Evolutionary conservation across 2,113 vertebrate genomes (phyloP), one percentile per base, ranked within the genome.

Genomic region (Prolemur simus): DNA sequence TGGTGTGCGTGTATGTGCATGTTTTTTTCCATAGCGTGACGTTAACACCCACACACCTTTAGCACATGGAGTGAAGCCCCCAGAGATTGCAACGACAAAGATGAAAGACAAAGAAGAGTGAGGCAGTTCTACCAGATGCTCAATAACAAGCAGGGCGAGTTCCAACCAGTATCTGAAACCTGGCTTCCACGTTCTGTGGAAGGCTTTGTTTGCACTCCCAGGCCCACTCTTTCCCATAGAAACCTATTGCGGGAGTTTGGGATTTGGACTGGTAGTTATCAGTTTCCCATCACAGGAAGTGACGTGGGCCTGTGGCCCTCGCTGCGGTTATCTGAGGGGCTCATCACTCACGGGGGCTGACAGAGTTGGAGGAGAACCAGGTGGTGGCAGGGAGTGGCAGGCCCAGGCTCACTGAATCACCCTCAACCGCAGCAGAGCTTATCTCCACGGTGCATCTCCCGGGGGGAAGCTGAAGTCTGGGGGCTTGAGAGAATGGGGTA

Each of bases 241-340:
- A 68, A 88, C 21, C 45, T 20, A 1, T 0, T 0, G 9, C 0
- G 0, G 23, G 29, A 87, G 29, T 18, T 60, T 37, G 60, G 78
- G 92, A 89, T 68, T 18, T 13, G n/a, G 63, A 42, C 37, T 47
- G 3, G 3, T 6, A 68, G 73, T 77, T 76, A 39, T 29, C 84
- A 17, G 80, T 34, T 39, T 69, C 47, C 5, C 39, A 6, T n/a
- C 15, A 54, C 4, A 96, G 96, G 97, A 97, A 97, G 81, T 91
- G 89, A 91, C 3, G 25, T 47, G 17, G 42, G 56, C 54, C 45
- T 63, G 83, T 23, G 73, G 84, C n/a, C 52, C 78, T 54, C 2
- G 5, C 21, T 39, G 37, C 42, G 87, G 94, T 97, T 96, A 97
- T 98, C 96, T 96, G 92, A 93, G 76, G 89, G 95, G 95, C 80